Percentiles rank a stretch among this genome's conserved stretches.
phyloP scores from a whole-genome alignment of 1,140 invertebrate genomes.

The Sycophila sp. region DNA sequence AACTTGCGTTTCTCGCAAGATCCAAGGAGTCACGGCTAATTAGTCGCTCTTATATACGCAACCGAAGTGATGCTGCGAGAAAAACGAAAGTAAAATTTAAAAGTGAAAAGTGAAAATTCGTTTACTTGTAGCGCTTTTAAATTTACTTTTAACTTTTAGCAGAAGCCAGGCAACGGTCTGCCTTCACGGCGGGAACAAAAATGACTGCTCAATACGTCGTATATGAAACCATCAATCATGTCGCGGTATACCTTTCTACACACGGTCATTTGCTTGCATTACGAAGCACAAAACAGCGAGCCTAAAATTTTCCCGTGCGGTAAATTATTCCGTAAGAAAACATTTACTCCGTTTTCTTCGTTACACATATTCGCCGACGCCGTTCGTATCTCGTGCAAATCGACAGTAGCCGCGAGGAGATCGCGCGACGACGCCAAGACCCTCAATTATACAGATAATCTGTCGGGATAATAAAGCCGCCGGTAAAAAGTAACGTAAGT shows the following conservation, averaged over 20 bases:
- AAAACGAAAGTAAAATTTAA: background rate
- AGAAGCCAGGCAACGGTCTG: background rate
- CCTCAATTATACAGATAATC: constrained; percentile 23
- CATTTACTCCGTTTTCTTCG: background rate
- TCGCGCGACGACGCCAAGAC: background rate
- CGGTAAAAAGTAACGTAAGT: background rate
- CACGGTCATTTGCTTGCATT: background rate
- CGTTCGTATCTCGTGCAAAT: background rate
- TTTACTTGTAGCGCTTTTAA: too few relatives aligned
- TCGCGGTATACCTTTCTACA: background rate
- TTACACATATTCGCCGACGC: too few relatives aligned
- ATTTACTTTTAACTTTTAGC: background rate
- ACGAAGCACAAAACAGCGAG: background rate
- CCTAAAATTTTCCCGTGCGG: background rate
- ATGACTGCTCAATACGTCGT: background rate
- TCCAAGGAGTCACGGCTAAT: too few relatives aligned
- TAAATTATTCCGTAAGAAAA: constrained; percentile 4
- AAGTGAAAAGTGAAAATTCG: too few relatives aligned
- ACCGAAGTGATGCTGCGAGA: too few relatives aligned
- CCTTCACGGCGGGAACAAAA: background rate
- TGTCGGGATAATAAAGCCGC: background rate
- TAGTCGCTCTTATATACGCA: too few relatives aligned
- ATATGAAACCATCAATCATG: constrained; percentile 1
- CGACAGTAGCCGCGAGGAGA: background rate
- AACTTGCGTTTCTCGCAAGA: too few relatives aligned